Evolutionary conservation across 1,140 invertebrate species (phyloP), one percentile per base, ranked within the genome.

Genomic region (Drosophila quadrilineata): DNA sequence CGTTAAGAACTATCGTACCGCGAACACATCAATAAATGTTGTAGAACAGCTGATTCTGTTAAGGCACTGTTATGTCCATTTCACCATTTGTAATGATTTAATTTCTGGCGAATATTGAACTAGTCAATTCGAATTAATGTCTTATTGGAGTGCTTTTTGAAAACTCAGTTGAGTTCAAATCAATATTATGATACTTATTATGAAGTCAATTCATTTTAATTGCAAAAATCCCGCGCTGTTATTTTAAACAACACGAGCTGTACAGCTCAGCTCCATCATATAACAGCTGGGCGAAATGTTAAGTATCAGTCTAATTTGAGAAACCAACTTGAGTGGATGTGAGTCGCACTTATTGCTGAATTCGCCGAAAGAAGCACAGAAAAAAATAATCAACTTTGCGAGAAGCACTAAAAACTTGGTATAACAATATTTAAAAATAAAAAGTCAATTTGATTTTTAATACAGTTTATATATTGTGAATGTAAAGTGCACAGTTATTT

Each of bases 281-380:
- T 19, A 14, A 14, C 33, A 21, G 8, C 38, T 10, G 22, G 35
- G 35, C 26, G 33, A 50, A 40, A 21, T 50, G 45, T 50, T 40
- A 50, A 50, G 16, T 22, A n/a, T 22, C 54, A 65, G 62, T 65
- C 54, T 65, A 59, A 16, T 36, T 49, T 50, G 62, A 48, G 26
- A 59, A 65, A 50, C 28, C 45, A 59, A 36, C 21, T 48, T 14
- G 28, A 33, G 17, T 3, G 36, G 54, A 50, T 28, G 45, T 59
- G 10, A 24, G 31, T 58, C 35, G 54, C 26, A 35, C 21, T 41
- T n/a, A 50, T 50, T 43, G 26, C 16, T 35, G 43, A 65, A 59
- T 50, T 65, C 62, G 62, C 45, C 54, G 62, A 65, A 59, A 58
- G 35, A 49, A 50, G 62, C 62, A 65, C 36, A 65, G n/a, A 50